These are phyloP conservation scores for Limnodromus scolopaceus DNA, from an alignment of 2,797 vertebrate species.

Conservation along the genomic window DNA sequence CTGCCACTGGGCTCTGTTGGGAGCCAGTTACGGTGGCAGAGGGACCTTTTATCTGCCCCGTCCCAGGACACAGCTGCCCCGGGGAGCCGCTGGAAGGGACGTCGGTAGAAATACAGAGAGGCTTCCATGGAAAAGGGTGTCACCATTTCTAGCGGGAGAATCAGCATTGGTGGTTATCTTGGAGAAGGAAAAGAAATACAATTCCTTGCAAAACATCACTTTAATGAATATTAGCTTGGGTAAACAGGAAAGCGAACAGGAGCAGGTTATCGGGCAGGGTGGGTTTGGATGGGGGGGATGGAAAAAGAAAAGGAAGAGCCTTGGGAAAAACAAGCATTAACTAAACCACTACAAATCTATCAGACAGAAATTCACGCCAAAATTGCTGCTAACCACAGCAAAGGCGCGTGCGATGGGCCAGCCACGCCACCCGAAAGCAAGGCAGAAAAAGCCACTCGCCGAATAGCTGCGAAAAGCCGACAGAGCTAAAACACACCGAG, in stretches of 20 bases:
- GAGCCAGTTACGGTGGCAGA: neutral
- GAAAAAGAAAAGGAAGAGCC: neutral
- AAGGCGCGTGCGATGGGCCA: accelerated
- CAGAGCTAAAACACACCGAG: accelerated
- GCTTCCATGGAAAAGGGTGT: neutral
- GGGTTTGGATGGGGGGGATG: neutral
- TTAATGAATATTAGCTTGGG: neutral
- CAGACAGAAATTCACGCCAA: neutral
- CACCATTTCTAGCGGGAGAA: neutral
- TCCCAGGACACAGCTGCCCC: neutral
- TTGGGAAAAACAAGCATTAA: neutral
- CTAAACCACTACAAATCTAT: neutral
- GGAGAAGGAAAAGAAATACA: neutral
- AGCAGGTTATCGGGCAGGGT: neutral
- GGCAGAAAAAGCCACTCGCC: neutral
- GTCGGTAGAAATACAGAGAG: neutral
- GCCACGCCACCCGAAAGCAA: neutral
- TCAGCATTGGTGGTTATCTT: neutral
- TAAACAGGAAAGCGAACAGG: neutral
- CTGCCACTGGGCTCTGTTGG: accelerated
- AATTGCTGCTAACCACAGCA: neutral
- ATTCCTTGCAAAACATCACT: neutral
- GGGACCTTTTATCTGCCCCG: neutral
- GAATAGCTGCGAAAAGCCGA: neutral
- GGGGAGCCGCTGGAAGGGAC: accelerated